Evolutionary conservation across 2,888 invertebrate species (phyloP), one percentile per base, ranked within the genome.

Genomic region (Andrena bicolor): DNA sequence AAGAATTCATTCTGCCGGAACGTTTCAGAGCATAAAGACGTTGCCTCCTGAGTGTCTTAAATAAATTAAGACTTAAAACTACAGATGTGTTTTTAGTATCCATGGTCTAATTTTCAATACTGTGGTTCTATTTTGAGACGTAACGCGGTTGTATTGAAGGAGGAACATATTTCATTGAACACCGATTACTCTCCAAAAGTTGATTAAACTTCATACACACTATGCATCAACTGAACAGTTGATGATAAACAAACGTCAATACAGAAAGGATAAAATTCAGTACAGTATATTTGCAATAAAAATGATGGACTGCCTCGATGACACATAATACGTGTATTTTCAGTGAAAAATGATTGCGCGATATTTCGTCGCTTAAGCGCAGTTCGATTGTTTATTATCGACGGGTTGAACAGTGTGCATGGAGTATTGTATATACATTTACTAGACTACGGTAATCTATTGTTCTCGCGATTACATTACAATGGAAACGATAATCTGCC

Each of bases 281-380:
- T 16, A 26, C 20, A 30, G 35, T 48, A 23, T 73, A 65, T 66
- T 74, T 60, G 58, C 48, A 41, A 65, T 58, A 74, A 73, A 51
- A 51, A 60, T 61, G 65, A 73, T 60, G 23, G 23, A 74, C 32
- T 58, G 61, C n/a, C 53, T n/a, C 23, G 48, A n/a, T 66, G 30
- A 48, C 30, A 13, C 30, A n/a, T 35, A 77, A 77, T 60, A 51
- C 10, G 28, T 20, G 48, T 75, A 23, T 41, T 41, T 26, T 75
- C 61, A n/a, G n/a, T 30, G 60, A 66, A 60, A 74, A 66, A 35
- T 23, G 60, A 75, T 78, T 53, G 75, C 35, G 60, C 61, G 23
- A 64, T 72, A 77, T 77, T 73, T 75, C 75, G 23, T 68, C 51
- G 35, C 20, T 51, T 35, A 26, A 10, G 13, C 63, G 51, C 16